Conservation (phyloP, 1,140 invertebrate genomes). For the Drosophila ananassae region DNA sequence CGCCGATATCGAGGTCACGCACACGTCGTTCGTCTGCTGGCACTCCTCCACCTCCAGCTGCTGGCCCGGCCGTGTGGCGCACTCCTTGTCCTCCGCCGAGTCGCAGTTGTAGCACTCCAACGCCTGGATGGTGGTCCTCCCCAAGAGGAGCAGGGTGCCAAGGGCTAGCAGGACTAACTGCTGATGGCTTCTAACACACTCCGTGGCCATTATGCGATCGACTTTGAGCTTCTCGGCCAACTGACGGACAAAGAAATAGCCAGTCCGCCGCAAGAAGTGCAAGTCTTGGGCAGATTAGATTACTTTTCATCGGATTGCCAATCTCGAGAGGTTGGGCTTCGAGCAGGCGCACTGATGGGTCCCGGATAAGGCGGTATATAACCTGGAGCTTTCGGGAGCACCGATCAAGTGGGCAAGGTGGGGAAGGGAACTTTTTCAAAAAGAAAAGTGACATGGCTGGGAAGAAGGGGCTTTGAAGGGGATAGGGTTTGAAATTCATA, state of each 20-base stretch:
- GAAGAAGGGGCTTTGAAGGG: too few relatives aligned
- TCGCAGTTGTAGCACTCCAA: conserved; percentile 77
- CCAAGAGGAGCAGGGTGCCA: not conserved
- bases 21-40: conserved; percentile 34
- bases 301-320: not conserved
- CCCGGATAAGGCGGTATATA: not conserved
- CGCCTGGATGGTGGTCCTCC: not conserved
- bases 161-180: conserved; percentile 3
- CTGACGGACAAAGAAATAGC: not conserved
- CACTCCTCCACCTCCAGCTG: conserved; percentile 76
- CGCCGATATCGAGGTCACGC: conserved; percentile 66
- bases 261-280: not conserved
- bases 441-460: too few relatives aligned
- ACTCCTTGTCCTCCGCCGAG: conserved; percentile 65
- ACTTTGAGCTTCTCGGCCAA: not conserved
- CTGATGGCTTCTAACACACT: not conserved
- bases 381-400: too few relatives aligned
- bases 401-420: too few relatives aligned
- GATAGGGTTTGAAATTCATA: too few relatives aligned
- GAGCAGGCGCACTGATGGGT: not conserved
- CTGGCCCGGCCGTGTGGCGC: conserved; percentile 70
- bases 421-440: too few relatives aligned
- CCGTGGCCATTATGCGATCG: conserved; percentile 21
- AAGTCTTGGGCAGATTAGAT: not conserved
- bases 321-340: not conserved